Conservation (phyloP, 1,140 invertebrate species). For the Camponotus vicinus region DNA sequence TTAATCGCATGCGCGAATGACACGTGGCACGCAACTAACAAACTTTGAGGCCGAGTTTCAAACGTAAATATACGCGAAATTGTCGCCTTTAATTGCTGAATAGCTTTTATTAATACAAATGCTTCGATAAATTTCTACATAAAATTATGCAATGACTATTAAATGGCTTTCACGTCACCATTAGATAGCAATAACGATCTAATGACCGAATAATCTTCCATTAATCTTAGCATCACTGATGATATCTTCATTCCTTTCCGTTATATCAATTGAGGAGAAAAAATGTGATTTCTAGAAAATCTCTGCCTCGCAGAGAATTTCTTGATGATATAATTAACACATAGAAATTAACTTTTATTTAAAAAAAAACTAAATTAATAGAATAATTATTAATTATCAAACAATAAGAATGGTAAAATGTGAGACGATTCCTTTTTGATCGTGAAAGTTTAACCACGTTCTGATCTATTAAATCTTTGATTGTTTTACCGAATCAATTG, state of each 20-base stretch:
- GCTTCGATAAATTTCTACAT: neutral
- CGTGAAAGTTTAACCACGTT: slow-evolving; percentile 63
- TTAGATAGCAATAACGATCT: slow-evolving; percentile 3
- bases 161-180: slow-evolving; percentile 64
- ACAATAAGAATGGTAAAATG: neutral
- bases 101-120: neutral
- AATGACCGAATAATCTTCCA: neutral
- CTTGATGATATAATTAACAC: neutral
- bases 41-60: neutral
- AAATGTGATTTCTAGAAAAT: slow-evolving; percentile 49
- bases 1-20: slow-evolving; percentile 13
- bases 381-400: slow-evolving; percentile 24
- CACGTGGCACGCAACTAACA: slow-evolving; percentile 29
- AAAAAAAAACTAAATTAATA: too few relatives aligned
- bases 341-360: slow-evolving; percentile 9
- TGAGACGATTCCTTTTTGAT: neutral
- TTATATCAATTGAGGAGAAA: slow-evolving; percentile 32
- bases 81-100: neutral
- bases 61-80: neutral
- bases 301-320: slow-evolving; percentile 30
- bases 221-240: slow-evolving; percentile 2
- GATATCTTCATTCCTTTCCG: neutral
- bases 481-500: slow-evolving; percentile 41
- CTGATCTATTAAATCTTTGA: slow-evolving; percentile 9
- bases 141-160: slow-evolving; percentile 40